These are phyloP conservation scores for Phyllostomus discolor DNA, from an alignment of 2,113 vertebrate genomes.

Conservation along the genomic window DNA sequence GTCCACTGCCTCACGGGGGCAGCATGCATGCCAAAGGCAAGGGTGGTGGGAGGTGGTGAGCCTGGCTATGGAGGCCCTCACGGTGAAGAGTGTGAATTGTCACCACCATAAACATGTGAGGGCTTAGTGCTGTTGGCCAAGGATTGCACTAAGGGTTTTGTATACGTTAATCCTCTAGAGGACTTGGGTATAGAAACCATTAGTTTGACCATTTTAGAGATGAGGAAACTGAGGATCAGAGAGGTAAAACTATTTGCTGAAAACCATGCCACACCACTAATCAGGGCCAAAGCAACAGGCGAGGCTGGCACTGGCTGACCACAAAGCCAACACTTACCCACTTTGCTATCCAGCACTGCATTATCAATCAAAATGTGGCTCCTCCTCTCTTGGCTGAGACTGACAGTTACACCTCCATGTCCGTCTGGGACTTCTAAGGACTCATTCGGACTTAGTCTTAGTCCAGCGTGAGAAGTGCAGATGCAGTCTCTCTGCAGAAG, in stretches of 20 bases:
- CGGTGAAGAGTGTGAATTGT: rapidly evolving
- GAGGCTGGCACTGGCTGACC: background rate
- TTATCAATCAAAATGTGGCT: background rate
- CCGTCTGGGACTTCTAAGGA: background rate
- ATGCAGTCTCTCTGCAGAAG: background rate
- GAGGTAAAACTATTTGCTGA: background rate
- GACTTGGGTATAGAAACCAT: background rate
- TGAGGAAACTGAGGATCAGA: background rate
- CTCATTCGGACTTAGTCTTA: too few relatives aligned
- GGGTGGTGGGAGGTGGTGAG: background rate
- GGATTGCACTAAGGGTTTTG: background rate
- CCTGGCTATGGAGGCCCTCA: background rate
- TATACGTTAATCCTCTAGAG: background rate
- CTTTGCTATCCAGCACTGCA: background rate
- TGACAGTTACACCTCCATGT: background rate
- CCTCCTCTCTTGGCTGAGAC: background rate
- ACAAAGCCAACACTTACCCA: background rate
- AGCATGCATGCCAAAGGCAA: too few relatives aligned
- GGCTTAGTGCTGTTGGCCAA: background rate
- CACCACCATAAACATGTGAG: background rate
- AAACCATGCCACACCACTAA: background rate
- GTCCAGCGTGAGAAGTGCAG: rapidly evolving
- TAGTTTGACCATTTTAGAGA: background rate
- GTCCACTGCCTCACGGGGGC: background rate
- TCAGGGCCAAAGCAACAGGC: background rate